Base-by-base conservation (phyloP, 2,888 invertebrate species). In the Invenusta paracnida region DNA sequence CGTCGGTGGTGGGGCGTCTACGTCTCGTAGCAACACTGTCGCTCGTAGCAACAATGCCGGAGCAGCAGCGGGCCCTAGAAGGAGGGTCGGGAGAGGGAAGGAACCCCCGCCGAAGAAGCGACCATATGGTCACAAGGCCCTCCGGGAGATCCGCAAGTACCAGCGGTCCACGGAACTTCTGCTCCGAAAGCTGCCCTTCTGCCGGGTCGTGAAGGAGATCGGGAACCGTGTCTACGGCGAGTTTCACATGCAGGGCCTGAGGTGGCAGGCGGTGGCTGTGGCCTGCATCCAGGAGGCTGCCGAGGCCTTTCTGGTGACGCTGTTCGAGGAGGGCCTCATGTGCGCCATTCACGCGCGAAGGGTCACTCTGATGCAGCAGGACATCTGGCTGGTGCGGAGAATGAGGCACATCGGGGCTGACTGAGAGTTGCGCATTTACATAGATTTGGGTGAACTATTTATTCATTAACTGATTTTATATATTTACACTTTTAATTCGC, bases 101-200 rank as follows among this genome's bases (percentile, higher is more conserved):
- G n/a, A n/a, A n/a, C n/a, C n/a, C n/a, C n/a, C n/a, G n/a, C n/a
- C n/a, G n/a, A n/a, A n/a, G n/a, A n/a, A n/a, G n/a, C n/a, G n/a
- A n/a, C n/a, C n/a, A n/a, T n/a, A n/a, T 1, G 90, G 90, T 25
- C 88, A 88, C 1, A 87, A 85, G 81, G 90, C 90, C 2, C 86
- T 90, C 31, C 83, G 87, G 87, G 90, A 90, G 87, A 90, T 90
- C 2, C 87, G 89, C 17, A 88, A 88, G 79, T 90, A 88, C 84
- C 90, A 90, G 85, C 89, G 88, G 73, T 87, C 89, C 5, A 89
- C 89, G 27, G 87, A 89, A 86, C 87, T 90, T 0, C 87, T 90
- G 0, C 84, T 90, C 1, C 87, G 90, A 30, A 90, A 90, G 87
- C 86, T 90, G 48, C 90, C 90, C 1, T 90, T 90, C 88, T 86